phyloP scores from a whole-genome alignment of 2,797 vertebrate species.

The Halcyon leucocephala region DNA sequence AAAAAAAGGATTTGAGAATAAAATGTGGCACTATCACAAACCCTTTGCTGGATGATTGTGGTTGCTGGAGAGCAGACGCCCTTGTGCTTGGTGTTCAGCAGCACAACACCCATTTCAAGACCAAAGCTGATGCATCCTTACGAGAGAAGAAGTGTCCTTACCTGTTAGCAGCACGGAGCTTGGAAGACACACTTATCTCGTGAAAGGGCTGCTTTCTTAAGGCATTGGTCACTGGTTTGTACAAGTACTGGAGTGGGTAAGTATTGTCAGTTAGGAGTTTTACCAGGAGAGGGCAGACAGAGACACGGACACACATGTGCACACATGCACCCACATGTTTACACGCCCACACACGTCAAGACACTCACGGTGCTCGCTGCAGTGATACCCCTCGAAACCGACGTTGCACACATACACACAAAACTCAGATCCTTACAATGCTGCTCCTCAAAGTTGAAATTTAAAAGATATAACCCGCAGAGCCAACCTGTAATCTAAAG shows the following conservation, averaged over 20 bases:
- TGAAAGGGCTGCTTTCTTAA: background rate
- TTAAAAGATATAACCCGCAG: background rate
- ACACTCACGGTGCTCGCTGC: background rate
- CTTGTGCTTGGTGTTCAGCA: background rate
- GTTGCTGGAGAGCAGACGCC: background rate
- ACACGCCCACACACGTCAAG: accelerated
- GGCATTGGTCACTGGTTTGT: background rate
- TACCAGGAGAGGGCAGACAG: conserved; percentile 18
- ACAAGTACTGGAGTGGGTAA: background rate
- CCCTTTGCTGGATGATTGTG: background rate
- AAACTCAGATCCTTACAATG: background rate
- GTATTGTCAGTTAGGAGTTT: background rate
- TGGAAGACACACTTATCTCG: background rate
- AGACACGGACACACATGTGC: background rate
- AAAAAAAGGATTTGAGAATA: background rate
- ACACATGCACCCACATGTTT: accelerated
- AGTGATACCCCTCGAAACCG: background rate
- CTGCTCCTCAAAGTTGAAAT: background rate
- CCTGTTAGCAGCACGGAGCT: background rate
- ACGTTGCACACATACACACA: no score
- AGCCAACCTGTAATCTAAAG: background rate
- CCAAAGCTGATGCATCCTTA: background rate
- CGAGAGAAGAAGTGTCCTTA: background rate
- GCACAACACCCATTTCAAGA: background rate
- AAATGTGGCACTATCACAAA: background rate